These are phyloP conservation scores for Chymomyza fuscimana DNA, from an alignment of 2,888 invertebrate genomes.

Conservation along the genomic window DNA sequence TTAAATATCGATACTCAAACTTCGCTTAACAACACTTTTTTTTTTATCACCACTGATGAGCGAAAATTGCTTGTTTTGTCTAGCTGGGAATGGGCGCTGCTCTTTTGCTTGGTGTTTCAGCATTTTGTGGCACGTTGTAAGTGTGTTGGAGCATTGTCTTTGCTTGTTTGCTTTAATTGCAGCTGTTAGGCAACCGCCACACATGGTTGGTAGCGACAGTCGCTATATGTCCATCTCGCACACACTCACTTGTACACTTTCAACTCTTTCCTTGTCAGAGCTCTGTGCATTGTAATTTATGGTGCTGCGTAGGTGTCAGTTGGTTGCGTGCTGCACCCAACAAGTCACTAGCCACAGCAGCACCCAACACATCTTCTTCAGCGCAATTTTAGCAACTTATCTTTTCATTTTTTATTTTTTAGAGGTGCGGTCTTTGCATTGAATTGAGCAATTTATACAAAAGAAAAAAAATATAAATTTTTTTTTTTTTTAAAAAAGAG, in stretches of 20 bases:
- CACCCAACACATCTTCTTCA: background rate
- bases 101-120: background rate
- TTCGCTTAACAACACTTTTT: background rate
- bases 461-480: constrained; percentile 28
- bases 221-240: background rate
- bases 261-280: background rate
- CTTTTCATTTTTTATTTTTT: constrained; percentile 22
- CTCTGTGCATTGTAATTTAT: constrained; percentile 40
- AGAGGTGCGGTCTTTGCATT: constrained; percentile 62
- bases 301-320: constrained; percentile 58
- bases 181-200: constrained; percentile 26
- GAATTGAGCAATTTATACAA: constrained; percentile 65
- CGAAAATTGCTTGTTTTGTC: constrained; percentile 55
- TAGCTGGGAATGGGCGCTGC: background rate
- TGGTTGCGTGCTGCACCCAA: constrained; percentile 49
- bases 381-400: background rate
- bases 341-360: background rate
- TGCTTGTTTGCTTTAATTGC: constrained; percentile 64
- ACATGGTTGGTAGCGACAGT: constrained; percentile 15
- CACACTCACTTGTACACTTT: background rate
- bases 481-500: constrained; percentile 19
- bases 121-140: background rate
- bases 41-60: constrained; percentile 52
- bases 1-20: background rate
- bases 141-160: constrained; percentile 5